phyloP scores from a whole-genome alignment of 2,888 invertebrate genomes.

The Pheosia tremula region DNA sequence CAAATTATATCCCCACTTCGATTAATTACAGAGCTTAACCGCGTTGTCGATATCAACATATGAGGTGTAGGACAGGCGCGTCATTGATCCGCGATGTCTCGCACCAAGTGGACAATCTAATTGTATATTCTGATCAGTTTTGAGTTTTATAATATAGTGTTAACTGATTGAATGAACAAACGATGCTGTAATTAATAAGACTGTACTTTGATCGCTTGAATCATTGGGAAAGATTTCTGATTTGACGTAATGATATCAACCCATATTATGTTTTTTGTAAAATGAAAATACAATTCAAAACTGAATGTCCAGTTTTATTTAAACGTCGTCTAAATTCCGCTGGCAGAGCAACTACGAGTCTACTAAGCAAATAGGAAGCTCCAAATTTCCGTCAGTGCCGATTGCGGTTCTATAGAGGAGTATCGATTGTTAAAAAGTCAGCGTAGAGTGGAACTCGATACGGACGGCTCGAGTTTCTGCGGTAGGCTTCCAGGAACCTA shows the following conservation, averaged over 20 bases:
- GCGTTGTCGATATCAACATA: slow-evolving; percentile 69
- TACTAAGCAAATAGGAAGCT: slow-evolving; percentile 4
- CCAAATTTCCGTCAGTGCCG: slow-evolving; percentile 5
- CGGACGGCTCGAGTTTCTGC: slow-evolving; percentile 21
- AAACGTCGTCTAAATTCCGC: not conserved
- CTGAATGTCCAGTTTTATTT: not conserved
- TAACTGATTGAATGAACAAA: too few species aligned
- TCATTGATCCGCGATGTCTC: slow-evolving; percentile 29
- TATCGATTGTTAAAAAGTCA: slow-evolving; percentile 7
- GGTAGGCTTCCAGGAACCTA: slow-evolving; percentile 25
- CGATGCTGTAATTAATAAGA: too few species aligned
- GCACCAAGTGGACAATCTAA: slow-evolving; percentile 6
- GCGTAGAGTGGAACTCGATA: slow-evolving; percentile 3
- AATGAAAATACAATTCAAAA: not conserved
- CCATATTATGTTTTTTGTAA: too few species aligned
- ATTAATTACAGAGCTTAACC: slow-evolving; percentile 81
- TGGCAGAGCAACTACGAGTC: slow-evolving; percentile 1
- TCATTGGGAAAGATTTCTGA: too few species aligned
- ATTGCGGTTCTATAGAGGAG: slow-evolving; percentile 15
- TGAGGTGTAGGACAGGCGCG: slow-evolving; percentile 36
- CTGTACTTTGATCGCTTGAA: too few species aligned
- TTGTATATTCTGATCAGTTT: not conserved
- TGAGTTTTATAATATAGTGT: too few species aligned
- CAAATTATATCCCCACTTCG: slow-evolving; percentile 77
- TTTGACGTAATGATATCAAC: too few species aligned